Evolutionary conservation across 2,113 vertebrate genomes (phyloP), one percentile per base, ranked within the genome.

Genomic region (Nothocercus julius): DNA sequence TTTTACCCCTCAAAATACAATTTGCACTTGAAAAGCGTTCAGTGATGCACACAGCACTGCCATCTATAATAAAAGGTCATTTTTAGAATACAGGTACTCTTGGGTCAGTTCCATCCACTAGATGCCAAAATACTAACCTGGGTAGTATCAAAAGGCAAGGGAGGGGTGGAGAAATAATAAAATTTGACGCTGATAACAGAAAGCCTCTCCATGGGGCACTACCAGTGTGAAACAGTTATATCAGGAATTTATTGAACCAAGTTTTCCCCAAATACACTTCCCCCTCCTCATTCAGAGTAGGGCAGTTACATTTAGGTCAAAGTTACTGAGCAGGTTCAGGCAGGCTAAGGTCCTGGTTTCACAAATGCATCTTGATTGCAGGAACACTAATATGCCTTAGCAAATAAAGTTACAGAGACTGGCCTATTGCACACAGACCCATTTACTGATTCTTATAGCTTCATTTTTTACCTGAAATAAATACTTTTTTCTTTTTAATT

Each of bases 141-240:
- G 34, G 40, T 0, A 32, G 20, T 28, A n/a, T 2, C 16, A 68
- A 45, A 92, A 62, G 16, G 15, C 7, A 24, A 49, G 3, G 5
- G 8, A n/a, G n/a, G 20, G 19, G 4, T 17, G 27, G 14, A 2
- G 10, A 30, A 9, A n/a, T 4, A 58, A 54, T 0, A 1, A 2
- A 49, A 45, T 22, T 51, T 58, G 6, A 38, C 68, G 74, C 47
- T 36, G 16, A 58, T 58, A 24, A 74, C 3, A 1, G 61, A 63
- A 30, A 85, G 40, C 61, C 38, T 20, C 68, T 61, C 30, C 11
- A 25, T 5, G 68, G 34, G 21, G 47, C 51, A 10, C 32, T 27
- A 54, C 59, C 18, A 34, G 10, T n/a, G 42, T 9, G 66, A 72
- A 68, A 25, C n/a, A 56, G 13, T 54, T 36, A 9, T 11, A 30